Evolutionary conservation across 2,113 vertebrate genomes (phyloP).

Genomic region (Eclectus roratus): DNA sequence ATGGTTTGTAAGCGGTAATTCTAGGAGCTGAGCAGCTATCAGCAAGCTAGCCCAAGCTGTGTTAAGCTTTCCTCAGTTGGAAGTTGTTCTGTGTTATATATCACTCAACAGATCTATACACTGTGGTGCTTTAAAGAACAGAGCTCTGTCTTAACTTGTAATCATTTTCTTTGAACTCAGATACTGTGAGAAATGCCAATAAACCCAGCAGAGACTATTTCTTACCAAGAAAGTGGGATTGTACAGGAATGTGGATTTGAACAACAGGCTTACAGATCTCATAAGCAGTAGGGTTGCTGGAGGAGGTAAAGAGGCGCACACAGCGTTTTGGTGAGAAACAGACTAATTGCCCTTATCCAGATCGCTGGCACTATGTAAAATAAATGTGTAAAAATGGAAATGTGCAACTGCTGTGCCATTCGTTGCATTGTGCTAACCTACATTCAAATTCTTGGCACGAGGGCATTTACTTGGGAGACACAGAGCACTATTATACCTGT

Average conservation of each 20-base stretch:
- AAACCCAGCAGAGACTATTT: slow-evolving; percentile 72
- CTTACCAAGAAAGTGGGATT: slow-evolving; percentile 59
- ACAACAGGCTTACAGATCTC: slow-evolving; percentile 46
- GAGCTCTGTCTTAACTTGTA: slow-evolving; percentile 74
- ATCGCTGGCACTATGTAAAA: slow-evolving; percentile 45
- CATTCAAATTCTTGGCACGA: background rate
- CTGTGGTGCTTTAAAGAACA: slow-evolving; percentile 65
- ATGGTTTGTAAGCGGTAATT: slow-evolving; percentile 69
- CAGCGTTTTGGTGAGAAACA: slow-evolving; percentile 39
- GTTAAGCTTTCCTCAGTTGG: slow-evolving; percentile 67
- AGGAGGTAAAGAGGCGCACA: slow-evolving; percentile 19
- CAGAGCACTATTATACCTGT: background rate
- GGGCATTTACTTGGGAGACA: background rate
- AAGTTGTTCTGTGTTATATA: slow-evolving; percentile 65
- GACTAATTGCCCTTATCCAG: slow-evolving; percentile 49
- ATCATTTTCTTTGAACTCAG: slow-evolving; percentile 79
- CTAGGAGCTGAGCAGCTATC: slow-evolving; percentile 67
- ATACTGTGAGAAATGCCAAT: slow-evolving; percentile 77
- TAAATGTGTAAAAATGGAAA: slow-evolving; percentile 13
- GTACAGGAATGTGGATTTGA: slow-evolving; percentile 41
- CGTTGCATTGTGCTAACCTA: background rate
- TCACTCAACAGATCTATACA: slow-evolving; percentile 71
- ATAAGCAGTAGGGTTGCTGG: slow-evolving; percentile 10
- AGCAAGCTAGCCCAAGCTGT: slow-evolving; percentile 48
- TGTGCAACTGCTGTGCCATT: background rate